Percentiles rank a stretch among this genome's conserved stretches.
Conservation (phyloP, 1,140 invertebrate genomes). For the Drosophila chauvacae region DNA sequence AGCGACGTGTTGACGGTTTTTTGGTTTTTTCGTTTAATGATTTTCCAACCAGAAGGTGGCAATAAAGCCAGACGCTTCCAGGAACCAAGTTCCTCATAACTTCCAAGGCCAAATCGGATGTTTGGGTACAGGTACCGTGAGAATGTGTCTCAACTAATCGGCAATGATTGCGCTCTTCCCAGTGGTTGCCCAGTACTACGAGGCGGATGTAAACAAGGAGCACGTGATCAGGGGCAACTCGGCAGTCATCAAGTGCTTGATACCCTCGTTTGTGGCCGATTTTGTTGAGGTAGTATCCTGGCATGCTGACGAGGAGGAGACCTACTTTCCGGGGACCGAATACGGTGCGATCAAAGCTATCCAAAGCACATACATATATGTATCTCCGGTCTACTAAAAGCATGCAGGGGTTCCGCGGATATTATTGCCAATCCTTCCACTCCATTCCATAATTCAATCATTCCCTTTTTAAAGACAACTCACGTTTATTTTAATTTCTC, state of each 20-base stretch:
- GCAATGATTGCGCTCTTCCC: slow-evolving; percentile 39
- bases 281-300: slow-evolving; percentile 95
- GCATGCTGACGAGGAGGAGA: slow-evolving; percentile 92
- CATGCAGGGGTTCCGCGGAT: slow-evolving; percentile 42
- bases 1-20: slow-evolving; percentile 29
- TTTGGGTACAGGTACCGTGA: slow-evolving; percentile 54
- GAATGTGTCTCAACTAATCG: slow-evolving; percentile 38
- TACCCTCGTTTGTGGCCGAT: slow-evolving; percentile 97
- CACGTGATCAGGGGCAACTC: slow-evolving; percentile 97
- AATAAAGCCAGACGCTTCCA: slow-evolving; percentile 43
- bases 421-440: slow-evolving; percentile 26
- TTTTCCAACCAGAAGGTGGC: slow-evolving; percentile 52
- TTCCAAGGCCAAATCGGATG: slow-evolving; percentile 49
- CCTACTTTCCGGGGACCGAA: slow-evolving; percentile 85
- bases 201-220: slow-evolving; percentile 96
- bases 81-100: slow-evolving; percentile 34
- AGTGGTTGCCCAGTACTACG: slow-evolving; percentile 96
- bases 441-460: slow-evolving; percentile 36
- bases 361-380: slow-evolving; percentile 3
- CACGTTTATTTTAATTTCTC: slow-evolving; percentile 68
- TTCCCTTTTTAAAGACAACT: slow-evolving; percentile 40
- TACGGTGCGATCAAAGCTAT: slow-evolving; percentile 71
- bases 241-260: slow-evolving; percentile 95
- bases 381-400: slow-evolving; percentile 59
- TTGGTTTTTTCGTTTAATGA: slow-evolving; percentile 57